These are phyloP conservation scores for Chascanopsetta lugubris DNA, from an alignment of 2,113 vertebrate genomes.

Conservation along the genomic window DNA sequence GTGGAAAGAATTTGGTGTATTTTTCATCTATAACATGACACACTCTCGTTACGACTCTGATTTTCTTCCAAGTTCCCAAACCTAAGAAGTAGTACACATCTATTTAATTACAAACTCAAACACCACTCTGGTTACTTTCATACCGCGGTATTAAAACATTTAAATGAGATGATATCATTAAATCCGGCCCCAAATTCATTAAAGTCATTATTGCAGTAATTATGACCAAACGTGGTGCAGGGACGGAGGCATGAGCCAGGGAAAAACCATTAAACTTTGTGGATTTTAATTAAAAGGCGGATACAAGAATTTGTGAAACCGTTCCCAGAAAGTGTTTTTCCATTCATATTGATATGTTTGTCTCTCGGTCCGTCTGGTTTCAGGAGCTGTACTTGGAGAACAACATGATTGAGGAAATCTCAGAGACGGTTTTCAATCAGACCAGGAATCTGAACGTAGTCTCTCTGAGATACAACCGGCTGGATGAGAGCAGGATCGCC, in stretches of 20 bases:
- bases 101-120: conserved; percentile 1
- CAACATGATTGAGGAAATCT: conserved; percentile 96
- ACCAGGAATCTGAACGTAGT: conserved; percentile 88
- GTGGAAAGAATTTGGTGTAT: no score
- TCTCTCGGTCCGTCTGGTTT: conserved; percentile 26
- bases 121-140: neutral
- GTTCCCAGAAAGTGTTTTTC: neutral
- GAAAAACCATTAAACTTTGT: neutral
- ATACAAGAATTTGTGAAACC: neutral
- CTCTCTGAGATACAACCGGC: conserved; percentile 89
- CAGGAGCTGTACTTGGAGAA: conserved; percentile 95
- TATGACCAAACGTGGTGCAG: neutral
- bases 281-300: neutral
- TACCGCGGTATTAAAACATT: conserved; percentile 6
- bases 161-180: neutral
- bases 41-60: conserved; percentile 21
- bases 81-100: conserved; percentile 8
- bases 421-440: conserved; percentile 89
- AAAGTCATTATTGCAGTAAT: neutral
- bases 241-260: neutral
- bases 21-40: conserved; percentile 8
- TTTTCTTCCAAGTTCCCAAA: conserved; percentile 24
- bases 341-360: no score
- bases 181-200: neutral
- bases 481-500: conserved; percentile 92